phyloP scores from a whole-genome alignment of 2,888 invertebrate genomes.

The Leucoma salicis region DNA sequence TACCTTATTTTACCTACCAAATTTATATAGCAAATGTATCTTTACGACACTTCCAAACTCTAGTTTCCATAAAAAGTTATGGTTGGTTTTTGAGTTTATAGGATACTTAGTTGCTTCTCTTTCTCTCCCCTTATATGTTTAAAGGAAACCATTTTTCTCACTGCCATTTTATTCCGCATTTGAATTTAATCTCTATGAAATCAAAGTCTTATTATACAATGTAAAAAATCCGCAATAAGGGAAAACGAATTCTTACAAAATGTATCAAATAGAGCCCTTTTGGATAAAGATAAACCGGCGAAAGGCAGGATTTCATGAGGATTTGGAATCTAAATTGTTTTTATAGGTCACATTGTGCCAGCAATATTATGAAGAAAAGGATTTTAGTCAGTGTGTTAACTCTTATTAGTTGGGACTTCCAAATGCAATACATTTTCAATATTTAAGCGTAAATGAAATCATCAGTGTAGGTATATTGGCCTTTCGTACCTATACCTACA shows the following conservation, averaged over 20 bases:
- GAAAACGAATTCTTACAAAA: constrained; percentile 37
- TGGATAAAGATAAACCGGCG: constrained; percentile 54
- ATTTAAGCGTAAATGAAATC: no score
- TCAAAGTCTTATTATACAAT: constrained; percentile 28
- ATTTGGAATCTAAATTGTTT: constrained; percentile 57
- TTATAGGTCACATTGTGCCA: constrained; percentile 33
- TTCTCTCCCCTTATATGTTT: no score
- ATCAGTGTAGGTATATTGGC: no score
- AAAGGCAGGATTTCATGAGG: constrained; percentile 52
- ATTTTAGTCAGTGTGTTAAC: constrained; percentile 10
- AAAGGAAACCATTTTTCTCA: no score
- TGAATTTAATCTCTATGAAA: constrained; percentile 27
- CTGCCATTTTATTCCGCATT: constrained; percentile 12
- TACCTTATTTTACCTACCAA: constrained; percentile 12
- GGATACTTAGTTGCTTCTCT: not conserved
- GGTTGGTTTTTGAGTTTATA: not conserved
- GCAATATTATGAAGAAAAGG: constrained; percentile 20
- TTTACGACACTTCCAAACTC: constrained; percentile 13
- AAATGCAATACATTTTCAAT: no score
- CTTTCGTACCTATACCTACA: no score
- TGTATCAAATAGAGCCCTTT: constrained; percentile 55
- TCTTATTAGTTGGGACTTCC: no score
- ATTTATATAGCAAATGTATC: constrained; percentile 17
- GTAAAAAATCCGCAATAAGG: constrained; percentile 31
- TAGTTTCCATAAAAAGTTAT: constrained; percentile 11